phyloP scores from a whole-genome alignment of 1,140 invertebrate species.

The Tetragnatha versicolor region DNA sequence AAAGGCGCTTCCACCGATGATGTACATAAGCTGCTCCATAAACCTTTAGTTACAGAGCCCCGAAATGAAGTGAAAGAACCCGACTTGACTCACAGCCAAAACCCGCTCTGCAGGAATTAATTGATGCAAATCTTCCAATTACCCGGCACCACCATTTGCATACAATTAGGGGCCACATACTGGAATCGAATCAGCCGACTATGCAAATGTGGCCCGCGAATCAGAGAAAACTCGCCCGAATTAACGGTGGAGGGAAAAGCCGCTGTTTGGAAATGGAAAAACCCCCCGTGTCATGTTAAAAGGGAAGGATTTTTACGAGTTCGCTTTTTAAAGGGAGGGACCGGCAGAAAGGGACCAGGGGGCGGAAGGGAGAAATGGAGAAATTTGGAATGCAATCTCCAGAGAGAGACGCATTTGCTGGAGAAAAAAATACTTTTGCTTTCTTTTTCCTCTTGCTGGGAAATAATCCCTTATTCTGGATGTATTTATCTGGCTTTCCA shows the following conservation, averaged over 20 bases:
- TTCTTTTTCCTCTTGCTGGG: background rate
- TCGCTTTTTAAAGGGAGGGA: background rate
- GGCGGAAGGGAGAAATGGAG: background rate
- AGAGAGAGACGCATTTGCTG: background rate
- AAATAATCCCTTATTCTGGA: constrained; percentile 1
- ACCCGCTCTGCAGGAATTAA: constrained; percentile 27
- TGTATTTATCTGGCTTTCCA: background rate
- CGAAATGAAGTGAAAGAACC: background rate
- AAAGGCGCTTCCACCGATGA: no score
- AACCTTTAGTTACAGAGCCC: background rate
- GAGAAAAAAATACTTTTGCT: background rate
- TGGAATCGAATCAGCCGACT: constrained; percentile 1
- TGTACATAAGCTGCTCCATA: no score
- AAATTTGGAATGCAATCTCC: constrained; percentile 1
- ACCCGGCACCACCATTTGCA: constrained; percentile 37
- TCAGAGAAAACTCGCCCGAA: constrained; percentile 8
- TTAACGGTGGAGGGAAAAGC: constrained; percentile 23
- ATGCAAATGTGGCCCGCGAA: constrained; percentile 36
- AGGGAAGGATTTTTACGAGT: constrained; percentile 33
- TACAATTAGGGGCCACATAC: constrained; percentile 24
- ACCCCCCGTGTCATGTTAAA: constrained; percentile 18
- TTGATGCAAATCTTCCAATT: constrained; percentile 54
- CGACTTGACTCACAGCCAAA: background rate
- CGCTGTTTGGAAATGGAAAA: constrained; percentile 18
- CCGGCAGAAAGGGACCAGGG: background rate